Percentiles rank a stretch among this genome's conserved stretches.
Conservation (phyloP, 2,113 vertebrate species). For the Passer montanus region DNA sequence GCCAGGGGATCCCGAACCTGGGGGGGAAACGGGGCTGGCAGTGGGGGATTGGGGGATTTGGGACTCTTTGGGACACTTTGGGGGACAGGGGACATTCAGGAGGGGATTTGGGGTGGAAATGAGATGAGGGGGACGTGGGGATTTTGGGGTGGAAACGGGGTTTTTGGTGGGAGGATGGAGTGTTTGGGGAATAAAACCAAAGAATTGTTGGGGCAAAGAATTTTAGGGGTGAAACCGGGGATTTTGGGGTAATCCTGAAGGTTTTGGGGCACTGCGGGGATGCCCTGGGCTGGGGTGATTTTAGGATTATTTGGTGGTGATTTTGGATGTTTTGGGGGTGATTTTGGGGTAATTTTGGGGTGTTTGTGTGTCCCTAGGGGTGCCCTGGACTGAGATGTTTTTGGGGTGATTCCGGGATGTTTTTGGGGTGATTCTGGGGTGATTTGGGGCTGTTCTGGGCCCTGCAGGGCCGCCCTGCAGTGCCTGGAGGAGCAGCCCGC, state of each 20-base stretch:
- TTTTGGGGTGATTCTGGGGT: not conserved
- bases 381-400: not conserved
- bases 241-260: not conserved
- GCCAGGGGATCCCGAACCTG: not conserved
- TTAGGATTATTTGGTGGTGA: too few relatives aligned
- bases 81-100: not conserved
- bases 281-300: not conserved
- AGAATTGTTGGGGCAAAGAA: not conserved
- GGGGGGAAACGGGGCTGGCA: not conserved
- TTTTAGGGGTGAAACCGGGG: not conserved
- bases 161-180: too few relatives aligned
- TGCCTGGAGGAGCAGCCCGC: not conserved
- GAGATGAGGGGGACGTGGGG: not conserved
- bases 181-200: rapidly evolving
- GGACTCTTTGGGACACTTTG: not conserved
- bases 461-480: conserved; percentile 37
- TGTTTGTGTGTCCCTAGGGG: too few relatives aligned
- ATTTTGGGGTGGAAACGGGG: not conserved
- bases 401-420: rapidly evolving
- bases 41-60: not conserved
- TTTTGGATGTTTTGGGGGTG: too few relatives aligned
- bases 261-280: not conserved
- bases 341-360: too few relatives aligned
- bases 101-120: not conserved
- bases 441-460: not conserved